These are phyloP conservation scores for Eleutherodactylus coqui DNA, from an alignment of 2,797 vertebrate species.

Conservation along the genomic window DNA sequence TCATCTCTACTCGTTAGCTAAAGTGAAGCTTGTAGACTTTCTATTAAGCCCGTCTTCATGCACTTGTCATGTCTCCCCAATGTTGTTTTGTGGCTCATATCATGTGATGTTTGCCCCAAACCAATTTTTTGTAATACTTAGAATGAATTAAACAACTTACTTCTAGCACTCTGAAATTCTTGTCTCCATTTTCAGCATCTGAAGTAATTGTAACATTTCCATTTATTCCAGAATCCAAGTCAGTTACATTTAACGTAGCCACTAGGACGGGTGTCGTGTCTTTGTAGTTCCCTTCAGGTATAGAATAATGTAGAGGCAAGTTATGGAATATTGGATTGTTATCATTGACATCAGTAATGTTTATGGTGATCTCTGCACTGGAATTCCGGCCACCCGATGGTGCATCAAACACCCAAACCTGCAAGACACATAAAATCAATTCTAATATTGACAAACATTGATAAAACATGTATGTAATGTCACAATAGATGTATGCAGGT, in stretches of 20 bases:
- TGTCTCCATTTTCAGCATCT: conserved; percentile 66
- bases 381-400: conserved; percentile 69
- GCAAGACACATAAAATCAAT: conserved; percentile 39
- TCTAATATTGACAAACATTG: not conserved
- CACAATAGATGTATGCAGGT: not conserved
- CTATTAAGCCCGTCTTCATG: too few relatives aligned
- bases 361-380: conserved; percentile 76
- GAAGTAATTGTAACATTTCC: conserved; percentile 71
- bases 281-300: conserved; percentile 73
- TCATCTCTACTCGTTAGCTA: too few relatives aligned
- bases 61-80: too few relatives aligned
- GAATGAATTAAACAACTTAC: conserved; percentile 67
- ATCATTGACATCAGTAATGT: conserved; percentile 81
- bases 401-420: conserved; percentile 81
- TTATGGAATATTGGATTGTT: conserved; percentile 79
- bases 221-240: conserved; percentile 76
- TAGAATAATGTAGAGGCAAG: conserved; percentile 68
- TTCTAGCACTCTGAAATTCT: conserved; percentile 72
- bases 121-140: not conserved
- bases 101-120: not conserved
- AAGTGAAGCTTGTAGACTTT: too few relatives aligned
- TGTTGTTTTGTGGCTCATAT: too few relatives aligned
- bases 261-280: conserved; percentile 60
- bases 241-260: conserved; percentile 69
- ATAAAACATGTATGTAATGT: not conserved